Evolutionary conservation across 2,888 invertebrate genomes (phyloP).

Genomic region (Drosophila incognita): DNA sequence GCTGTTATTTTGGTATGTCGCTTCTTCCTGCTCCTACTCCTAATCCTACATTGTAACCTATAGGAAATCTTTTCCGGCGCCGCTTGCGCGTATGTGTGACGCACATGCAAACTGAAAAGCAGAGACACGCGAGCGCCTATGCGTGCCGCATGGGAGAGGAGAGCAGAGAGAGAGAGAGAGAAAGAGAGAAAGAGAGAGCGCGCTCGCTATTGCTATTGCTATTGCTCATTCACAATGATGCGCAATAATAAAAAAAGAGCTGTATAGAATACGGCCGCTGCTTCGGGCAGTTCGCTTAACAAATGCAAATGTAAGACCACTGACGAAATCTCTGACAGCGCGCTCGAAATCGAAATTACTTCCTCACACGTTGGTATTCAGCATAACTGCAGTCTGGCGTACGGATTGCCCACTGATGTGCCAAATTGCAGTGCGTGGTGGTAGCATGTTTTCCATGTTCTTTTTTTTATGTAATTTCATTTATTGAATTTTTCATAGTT

Average conservation of each 20-base stretch:
- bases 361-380: constrained; percentile 23
- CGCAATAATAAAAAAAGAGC: constrained; percentile 70
- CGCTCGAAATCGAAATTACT: constrained; percentile 43
- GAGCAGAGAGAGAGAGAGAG: constrained; percentile 19
- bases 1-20: constrained; percentile 26
- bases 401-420: constrained; percentile 1
- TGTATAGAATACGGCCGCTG: constrained; percentile 51
- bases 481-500: constrained; percentile 68
- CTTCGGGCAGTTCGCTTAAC: constrained; percentile 25
- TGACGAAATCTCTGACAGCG: constrained; percentile 61
- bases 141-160: constrained; percentile 38
- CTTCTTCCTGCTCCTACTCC: constrained; percentile 11
- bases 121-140: constrained; percentile 24
- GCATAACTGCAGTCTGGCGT: constrained; percentile 1
- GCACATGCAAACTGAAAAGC: constrained; percentile 8
- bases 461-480: constrained; percentile 65
- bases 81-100: constrained; percentile 34
- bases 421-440: constrained; percentile 28
- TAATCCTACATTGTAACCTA: constrained; percentile 24
- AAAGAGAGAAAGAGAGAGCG: neutral
- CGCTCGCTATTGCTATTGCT: constrained; percentile 39
- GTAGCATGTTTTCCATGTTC: constrained; percentile 35
- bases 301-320: constrained; percentile 58
- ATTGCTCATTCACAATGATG: constrained; percentile 74
- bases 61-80: constrained; percentile 56